Evolutionary conservation across 1,140 invertebrate genomes (phyloP).

Genomic region (Brachionus angularis): DNA sequence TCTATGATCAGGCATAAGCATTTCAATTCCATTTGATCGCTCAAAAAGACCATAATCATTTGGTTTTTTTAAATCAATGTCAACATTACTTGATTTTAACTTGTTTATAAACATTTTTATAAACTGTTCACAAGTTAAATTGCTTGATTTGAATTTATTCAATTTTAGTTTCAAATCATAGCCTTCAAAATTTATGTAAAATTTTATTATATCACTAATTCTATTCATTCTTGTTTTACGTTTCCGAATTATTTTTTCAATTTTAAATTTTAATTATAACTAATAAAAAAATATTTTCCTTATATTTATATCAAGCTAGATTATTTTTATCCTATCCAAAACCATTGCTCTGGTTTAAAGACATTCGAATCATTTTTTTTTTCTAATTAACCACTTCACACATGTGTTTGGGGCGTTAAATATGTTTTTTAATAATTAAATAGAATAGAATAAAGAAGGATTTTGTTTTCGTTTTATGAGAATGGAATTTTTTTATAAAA

Average conservation of each 20-base stretch:
- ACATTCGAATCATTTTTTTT: too few species aligned
- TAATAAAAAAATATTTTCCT: too few species aligned
- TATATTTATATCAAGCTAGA: too few species aligned
- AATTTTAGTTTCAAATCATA: not conserved
- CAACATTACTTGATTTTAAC: not conserved
- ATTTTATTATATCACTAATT: not conserved
- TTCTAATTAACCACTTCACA: slow-evolving; percentile 41
- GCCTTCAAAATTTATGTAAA: not conserved
- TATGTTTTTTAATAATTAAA: too few species aligned
- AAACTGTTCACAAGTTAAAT: slow-evolving; percentile 4
- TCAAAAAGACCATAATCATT: slow-evolving; percentile 19
- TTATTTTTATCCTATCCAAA: too few species aligned
- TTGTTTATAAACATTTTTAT: slow-evolving; percentile 2
- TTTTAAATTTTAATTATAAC: too few species aligned
- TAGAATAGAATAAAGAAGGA: too few species aligned
- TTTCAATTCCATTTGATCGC: not conserved
- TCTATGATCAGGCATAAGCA: slow-evolving; percentile 7
- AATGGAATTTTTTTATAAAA: too few species aligned
- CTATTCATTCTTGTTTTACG: not conserved
- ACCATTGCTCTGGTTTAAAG: not conserved
- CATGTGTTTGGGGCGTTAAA: slow-evolving; percentile 34
- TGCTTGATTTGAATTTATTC: not conserved
- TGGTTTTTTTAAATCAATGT: not conserved
- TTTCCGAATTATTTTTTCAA: too few species aligned
- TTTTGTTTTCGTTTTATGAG: too few species aligned